Conservation (phyloP, 2,888 invertebrate species). For the Xanthia icteritia region DNA sequence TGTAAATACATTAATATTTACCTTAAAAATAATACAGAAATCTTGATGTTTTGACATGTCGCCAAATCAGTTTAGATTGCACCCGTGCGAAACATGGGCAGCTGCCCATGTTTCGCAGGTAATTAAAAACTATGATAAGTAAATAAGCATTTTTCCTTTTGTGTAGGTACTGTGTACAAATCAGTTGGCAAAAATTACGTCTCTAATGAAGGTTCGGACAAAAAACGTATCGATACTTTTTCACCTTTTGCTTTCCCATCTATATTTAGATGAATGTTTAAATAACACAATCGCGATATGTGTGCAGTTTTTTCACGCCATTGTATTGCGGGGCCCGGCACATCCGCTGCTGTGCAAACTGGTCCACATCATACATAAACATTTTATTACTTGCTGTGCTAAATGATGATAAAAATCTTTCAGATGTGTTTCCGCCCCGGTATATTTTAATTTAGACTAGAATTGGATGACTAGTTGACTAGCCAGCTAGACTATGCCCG, state of each 20-base stretch:
- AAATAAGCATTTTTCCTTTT: not conserved
- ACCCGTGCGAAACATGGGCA: not conserved
- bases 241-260: not conserved
- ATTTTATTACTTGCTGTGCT: slow-evolving; percentile 8
- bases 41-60: not conserved
- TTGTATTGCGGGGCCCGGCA: slow-evolving; percentile 42
- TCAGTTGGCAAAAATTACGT: not conserved
- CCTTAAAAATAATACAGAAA: not conserved
- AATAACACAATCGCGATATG: slow-evolving; percentile 40
- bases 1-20: too few relatives aligned
- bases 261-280: slow-evolving; percentile 24
- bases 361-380: slow-evolving; percentile 41
- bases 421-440: slow-evolving; percentile 1
- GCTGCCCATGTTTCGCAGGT: not conserved
- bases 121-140: not conserved
- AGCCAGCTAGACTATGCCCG: too few relatives aligned
- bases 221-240: slow-evolving; percentile 9
- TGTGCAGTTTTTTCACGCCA: slow-evolving; percentile 51
- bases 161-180: not conserved
- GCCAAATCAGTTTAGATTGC: not conserved
- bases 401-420: slow-evolving; percentile 28
- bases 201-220: not conserved
- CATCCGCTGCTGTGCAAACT: slow-evolving; percentile 43
- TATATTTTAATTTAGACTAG: not conserved
- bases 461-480: not conserved